Evolutionary conservation across 35 echinoderm and acorn worm species (phyloP), one percentile per base, ranked within the genome.

Genomic region (Diadema setosum): DNA sequence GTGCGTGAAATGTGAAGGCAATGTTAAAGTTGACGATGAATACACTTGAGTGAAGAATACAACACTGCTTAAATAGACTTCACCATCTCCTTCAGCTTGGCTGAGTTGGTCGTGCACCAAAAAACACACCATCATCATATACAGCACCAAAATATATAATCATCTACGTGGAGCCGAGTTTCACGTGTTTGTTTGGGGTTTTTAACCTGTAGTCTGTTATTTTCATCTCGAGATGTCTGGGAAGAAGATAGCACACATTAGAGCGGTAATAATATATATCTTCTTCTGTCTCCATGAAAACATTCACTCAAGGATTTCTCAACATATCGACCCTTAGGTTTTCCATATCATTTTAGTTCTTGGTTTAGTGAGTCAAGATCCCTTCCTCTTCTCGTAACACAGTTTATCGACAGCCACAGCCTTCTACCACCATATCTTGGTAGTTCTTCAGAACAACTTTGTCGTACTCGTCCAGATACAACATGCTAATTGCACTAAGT

Each of bases 381-480:
- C n/a, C n/a, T n/a, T n/a, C n/a, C n/a, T n/a, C n/a, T n/a, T 69
- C 57, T 86, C 57, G 39, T 18, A 61, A 11, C 16, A 26, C n/a
- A n/a, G n/a, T 76, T 90, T 94, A 98, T 49, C 96, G 96, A 65
- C 96, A 98, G n/a, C 96, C 96, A 82, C 96, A 98, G 56, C 92
- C 88, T 41, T 85, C 85, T 4, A 98, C 96, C 3, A 98, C 89
- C 96, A 98, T 98, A 49, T 98, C 96, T 69, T 98, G 85, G 69
- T 98, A 98, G 58, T 91, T 94, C 67, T 94, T 98, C 29, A 98
- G 85, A 31, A 98, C 85, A 80, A 98, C 92, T 81, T 94, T 82
- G 8, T 94, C 92, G 20, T 84, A 40, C 44, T 92, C 92, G 59
- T 94, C 90, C 80, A 94, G 70, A 81, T 98, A 98, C 55, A 98